These are phyloP conservation scores for Magallana ariakensis DNA, from an alignment of 1,140 invertebrate genomes.

Conservation along the genomic window DNA sequence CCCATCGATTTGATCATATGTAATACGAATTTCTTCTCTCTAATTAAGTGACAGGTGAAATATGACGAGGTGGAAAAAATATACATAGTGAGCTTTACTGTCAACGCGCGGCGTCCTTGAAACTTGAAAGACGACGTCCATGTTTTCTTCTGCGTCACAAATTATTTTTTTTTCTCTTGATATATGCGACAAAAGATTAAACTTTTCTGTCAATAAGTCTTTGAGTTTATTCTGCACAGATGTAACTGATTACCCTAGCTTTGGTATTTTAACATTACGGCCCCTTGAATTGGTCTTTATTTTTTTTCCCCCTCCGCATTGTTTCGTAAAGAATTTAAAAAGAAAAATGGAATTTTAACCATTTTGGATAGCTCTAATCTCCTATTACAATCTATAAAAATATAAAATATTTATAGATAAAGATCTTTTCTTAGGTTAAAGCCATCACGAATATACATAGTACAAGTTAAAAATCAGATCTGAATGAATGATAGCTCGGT, in stretches of 20 bases:
- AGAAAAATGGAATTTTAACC: constrained; percentile 8
- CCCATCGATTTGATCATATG: constrained; percentile 36
- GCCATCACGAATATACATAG: not conserved
- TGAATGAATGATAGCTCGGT: not conserved
- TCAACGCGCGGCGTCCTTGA: not conserved
- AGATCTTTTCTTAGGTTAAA: not conserved
- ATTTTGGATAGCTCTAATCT: not conserved
- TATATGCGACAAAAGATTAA: not conserved
- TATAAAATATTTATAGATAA: constrained; percentile 28
- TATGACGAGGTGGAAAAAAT: constrained; percentile 24
- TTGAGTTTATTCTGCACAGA: constrained; percentile 8
- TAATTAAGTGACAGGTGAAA: constrained; percentile 21
- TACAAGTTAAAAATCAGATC: not conserved
- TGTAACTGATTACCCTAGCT: constrained; percentile 9
- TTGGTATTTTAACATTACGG: not conserved
- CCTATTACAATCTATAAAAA: constrained; percentile 21
- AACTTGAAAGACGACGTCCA: not conserved
- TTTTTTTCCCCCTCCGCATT: not conserved
- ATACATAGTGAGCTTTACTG: not conserved
- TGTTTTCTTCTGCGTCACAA: not conserved
- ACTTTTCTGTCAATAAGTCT: constrained; percentile 23
- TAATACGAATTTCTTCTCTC: constrained; percentile 32
- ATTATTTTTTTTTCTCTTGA: not conserved
- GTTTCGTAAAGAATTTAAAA: not conserved
- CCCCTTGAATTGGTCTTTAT: not conserved